Base-by-base conservation (phyloP, 2,113 vertebrate species). In the Hemichromis elongatus region DNA sequence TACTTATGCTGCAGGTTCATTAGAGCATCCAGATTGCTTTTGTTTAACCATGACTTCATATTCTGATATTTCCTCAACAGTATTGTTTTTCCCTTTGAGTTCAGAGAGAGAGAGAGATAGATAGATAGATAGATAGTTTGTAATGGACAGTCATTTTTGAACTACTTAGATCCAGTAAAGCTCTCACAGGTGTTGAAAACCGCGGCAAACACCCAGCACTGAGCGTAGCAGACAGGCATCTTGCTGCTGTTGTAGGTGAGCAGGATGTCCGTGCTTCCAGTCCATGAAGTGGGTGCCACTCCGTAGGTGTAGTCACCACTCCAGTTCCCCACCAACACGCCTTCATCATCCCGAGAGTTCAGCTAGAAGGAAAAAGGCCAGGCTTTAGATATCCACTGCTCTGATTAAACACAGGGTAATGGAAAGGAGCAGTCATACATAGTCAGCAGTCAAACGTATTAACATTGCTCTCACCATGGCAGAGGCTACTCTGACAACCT, bases 191-290 rank as follows among this genome's bases (percentile, higher is more conserved):
- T 97, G 91, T 98, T 99, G 93, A 99, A 98, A 90, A 99, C 97
- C 4, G 97, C 98, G 1, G 99, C 97, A 33, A 97, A 99, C 93
- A 99, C 99, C 99, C 99, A 99, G 93, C 99, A 99, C 85, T 99
- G 99, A 14, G 98, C 98, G 0, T 98, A 99, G 55, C 95, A 92
- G 19, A 99, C 97, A 0, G 99, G 97, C 30, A 87, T 88, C 68
- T 90, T 86, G 40, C 96, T 96, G 63, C 91, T 94, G 63, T 86
- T 89, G 24, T 98, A 99, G 86, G 95, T 95, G 87, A 98, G 79
- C 6, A 99, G 96, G 90, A 99, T 99, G 77, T 99, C 98, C 0
- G 97, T 96, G 14, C 99, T 99, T 85, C 98, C 98, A 0, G 98
- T 99, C 99, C 99, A 99, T 88, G 97, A 96, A 3, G 98, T 99